Percentiles rank a stretch among this genome's conserved stretches.
Evolutionary conservation across 2,888 invertebrate species (phyloP).

Genomic region (Oscheius sp.): DNA sequence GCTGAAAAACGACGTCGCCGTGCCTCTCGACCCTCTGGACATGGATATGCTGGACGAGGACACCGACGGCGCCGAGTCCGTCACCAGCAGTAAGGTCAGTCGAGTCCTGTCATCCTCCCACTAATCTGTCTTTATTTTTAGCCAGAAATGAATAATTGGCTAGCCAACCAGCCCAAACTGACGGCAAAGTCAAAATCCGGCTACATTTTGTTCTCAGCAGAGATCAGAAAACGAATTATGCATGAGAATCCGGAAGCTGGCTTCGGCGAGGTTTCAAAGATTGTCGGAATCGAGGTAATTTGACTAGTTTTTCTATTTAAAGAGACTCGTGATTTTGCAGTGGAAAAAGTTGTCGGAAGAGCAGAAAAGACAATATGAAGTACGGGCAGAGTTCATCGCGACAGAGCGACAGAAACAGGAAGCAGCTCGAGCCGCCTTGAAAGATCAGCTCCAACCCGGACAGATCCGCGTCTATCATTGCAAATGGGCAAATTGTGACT

Average conservation of each 20-base stretch:
- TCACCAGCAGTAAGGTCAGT: slow-evolving; percentile 47
- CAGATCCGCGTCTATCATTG: slow-evolving; percentile 72
- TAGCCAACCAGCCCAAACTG: slow-evolving; percentile 68
- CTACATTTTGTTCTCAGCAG: slow-evolving; percentile 96
- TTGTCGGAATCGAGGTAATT: slow-evolving; percentile 82
- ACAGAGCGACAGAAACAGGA: slow-evolving; percentile 71
- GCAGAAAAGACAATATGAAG: slow-evolving; percentile 94
- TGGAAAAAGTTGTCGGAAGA: slow-evolving; percentile 91
- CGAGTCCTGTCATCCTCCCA: background rate
- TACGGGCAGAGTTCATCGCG: slow-evolving; percentile 88
- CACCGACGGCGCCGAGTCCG: slow-evolving; percentile 62
- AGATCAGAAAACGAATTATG: slow-evolving; percentile 90
- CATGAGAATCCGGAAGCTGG: slow-evolving; percentile 92
- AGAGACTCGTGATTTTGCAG: slow-evolving; percentile 76
- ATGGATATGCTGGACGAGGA: slow-evolving; percentile 63
- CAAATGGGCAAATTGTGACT: slow-evolving; percentile 90
- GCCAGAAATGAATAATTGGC: slow-evolving; percentile 51
- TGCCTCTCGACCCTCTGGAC: slow-evolving; percentile 65
- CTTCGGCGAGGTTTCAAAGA: slow-evolving; percentile 86
- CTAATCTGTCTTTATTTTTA: slow-evolving; percentile 4
- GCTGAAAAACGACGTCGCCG: slow-evolving; percentile 67
- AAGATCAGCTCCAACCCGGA: slow-evolving; percentile 61
- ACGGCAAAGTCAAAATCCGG: slow-evolving; percentile 80
- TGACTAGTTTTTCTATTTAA: slow-evolving; percentile 7
- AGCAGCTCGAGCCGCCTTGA: slow-evolving; percentile 48